A percentile compares a stretch with the other conserved stretches of the same genome.
Evolutionary conservation across 2,888 invertebrate species (phyloP).

Genomic region (Nasonia oneida): DNA sequence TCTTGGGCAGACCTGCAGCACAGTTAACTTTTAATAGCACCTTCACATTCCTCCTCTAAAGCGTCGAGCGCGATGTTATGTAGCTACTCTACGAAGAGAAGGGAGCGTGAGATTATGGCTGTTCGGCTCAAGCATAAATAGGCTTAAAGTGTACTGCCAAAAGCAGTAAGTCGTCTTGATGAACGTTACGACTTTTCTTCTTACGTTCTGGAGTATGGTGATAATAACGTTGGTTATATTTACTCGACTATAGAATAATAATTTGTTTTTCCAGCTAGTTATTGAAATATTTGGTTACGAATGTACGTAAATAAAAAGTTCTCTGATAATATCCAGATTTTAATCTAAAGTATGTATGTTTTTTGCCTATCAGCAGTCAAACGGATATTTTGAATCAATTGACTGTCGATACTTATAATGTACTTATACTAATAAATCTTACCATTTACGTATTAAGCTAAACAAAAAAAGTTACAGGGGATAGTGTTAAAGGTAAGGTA

Average conservation of each 20-base stretch:
- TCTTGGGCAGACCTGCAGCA: neutral
- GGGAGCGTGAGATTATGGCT: neutral
- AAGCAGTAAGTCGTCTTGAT: neutral
- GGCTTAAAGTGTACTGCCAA: neutral
- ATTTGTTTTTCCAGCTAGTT: no score
- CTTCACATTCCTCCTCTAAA: neutral
- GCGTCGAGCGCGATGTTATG: neutral
- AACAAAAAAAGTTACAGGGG: no score
- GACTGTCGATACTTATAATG: no score
- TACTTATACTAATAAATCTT: no score
- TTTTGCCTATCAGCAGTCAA: no score
- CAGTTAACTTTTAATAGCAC: conserved; percentile 28
- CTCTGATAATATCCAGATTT: no score
- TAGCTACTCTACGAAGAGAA: neutral
- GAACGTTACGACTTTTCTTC: neutral
- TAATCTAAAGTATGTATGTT: no score
- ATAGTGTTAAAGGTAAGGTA: no score
- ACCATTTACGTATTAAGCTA: no score
- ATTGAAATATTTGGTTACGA: no score
- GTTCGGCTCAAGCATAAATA: neutral
- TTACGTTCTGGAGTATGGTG: neutral
- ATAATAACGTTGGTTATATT: neutral
- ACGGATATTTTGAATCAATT: no score
- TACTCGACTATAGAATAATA: neutral
- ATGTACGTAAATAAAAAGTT: no score